Evolutionary conservation across 1,140 invertebrate species (phyloP), one percentile per base, ranked within the genome.

Genomic region (Diplogasteroides magnus): DNA sequence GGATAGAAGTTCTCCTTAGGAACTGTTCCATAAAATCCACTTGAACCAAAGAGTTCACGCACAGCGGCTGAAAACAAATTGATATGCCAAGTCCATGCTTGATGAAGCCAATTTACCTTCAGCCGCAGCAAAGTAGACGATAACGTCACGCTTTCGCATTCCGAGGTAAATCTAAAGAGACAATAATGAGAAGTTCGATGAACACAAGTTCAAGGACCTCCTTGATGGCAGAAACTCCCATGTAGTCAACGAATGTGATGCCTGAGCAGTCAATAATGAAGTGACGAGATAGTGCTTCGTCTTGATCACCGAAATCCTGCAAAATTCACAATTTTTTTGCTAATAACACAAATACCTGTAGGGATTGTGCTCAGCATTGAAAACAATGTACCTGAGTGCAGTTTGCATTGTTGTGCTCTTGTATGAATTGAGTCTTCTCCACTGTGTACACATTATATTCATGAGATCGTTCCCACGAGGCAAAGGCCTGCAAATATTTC

Each of bases 181-280:
- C 19, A 11, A 11, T 11, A 48, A 11, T 48, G 6, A 48, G 6
- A 11, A 48, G 6, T 48, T 48, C 19, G 19, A 48, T 48, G 19
- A 48, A n/a, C n/a, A 11, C 19, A 48, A 48, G 6, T 48, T 11
- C 19, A 48, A 6, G 37, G 57, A 77, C 77, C 61, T 80, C 78
- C 59, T 65, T 76, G 1, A 82, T 64, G 13, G 80, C 80, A 68
- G 79, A 80, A 23, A 82, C 80, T 26, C 80, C 80, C 80, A 82
- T 82, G 25, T 61, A 82, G 48, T 82, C 80, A 19, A 82, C 78
- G 60, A 82, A 83, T 29, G 81, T 82, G 48, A 82, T 81, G 23
- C 81, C 81, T 19, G 81, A 83, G 67, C 80, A 82, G 58, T 82
- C 80, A 32, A 82, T 74, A 25, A 82, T 71, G 25, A 82, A 78